Base-by-base conservation (phyloP, 1,140 invertebrate species). In the Charaxes varanes region DNA sequence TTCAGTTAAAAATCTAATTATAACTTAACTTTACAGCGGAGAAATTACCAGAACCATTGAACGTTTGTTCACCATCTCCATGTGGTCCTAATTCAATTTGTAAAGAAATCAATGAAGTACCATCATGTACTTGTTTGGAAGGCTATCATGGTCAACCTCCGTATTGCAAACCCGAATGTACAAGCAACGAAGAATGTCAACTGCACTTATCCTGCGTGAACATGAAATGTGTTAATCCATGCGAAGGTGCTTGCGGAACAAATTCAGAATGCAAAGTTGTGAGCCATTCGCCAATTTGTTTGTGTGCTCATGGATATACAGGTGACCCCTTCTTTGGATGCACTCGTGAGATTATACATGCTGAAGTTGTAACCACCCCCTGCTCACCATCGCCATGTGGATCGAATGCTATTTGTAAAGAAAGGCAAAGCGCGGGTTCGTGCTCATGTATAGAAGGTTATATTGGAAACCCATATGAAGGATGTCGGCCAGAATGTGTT, bases 51-150 rank as follows among this genome's bases (percentile, higher is more conserved):
- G 87, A 70, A 22, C 84, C 83, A 5, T 67, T 85, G 21, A 89
- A 92, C 71, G 90, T 91, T 7, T 94, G 93, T 51, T 64, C 89
- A 23, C 92, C 92, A 17, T 92, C 91, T 36, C 93, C 92, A 6
- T 96, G 94, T 73, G 94, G 94, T 4, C 87, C 91, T 0, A 93
- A 95, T 65, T 89, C 93, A 3, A 86, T 92, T 23, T 96, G 93
- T 66, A 87, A 87, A 13, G 88, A 90, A 34, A 78, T 90, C n/a
- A 90, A 90, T 52, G 85, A 88, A 41, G 86, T 90, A 45, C 89
- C 93, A 0, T 88, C 92, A 5, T 96, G 93, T 69, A 90, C 87
- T 6, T 94, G 94, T 68, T 74, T 89, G 44, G 79, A 88, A 6
- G 90, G 90, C 12, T 94, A 93, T 89, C 90, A 92, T 14, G 94